Evolutionary conservation across 2,113 vertebrate species (phyloP), one percentile per base, ranked within the genome.

Genomic region (Centropus bengalensis): DNA sequence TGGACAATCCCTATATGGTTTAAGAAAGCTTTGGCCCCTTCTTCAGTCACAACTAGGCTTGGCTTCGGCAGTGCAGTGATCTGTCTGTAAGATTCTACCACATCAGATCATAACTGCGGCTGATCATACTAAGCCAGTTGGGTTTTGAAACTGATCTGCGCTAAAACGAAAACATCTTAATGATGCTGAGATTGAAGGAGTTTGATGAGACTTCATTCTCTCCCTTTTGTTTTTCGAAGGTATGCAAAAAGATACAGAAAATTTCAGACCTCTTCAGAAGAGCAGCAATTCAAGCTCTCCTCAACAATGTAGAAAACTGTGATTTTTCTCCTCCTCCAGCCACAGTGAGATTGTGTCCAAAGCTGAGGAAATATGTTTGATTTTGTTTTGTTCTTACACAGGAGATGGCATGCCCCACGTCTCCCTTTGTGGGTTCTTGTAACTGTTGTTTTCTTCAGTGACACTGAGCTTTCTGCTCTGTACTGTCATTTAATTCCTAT

Each of bases 401-500:
- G 36, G 70, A 96, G 97, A 94, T 83, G 86, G 91, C 82, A 83
- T 96, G 91, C 94, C 94, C 97, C 95, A 54, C 89, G 93, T 96
- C 95, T 92, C 91, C 76, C 85, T 93, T 81, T 90, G 97, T 81
- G 98, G 97, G 89, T 95, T 97, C 94, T 95, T 89, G 66, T 95
- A 97, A 97, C 88, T 91, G 96, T 78, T 97, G 95, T 95, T 97
- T 97, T 96, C 91, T 91, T 76, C 85, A 87, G 92, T 90, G 91
- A 76, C 91, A 52, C 87, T 89, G 93, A 97, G 96, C 93, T 95
- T 87, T 95, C 93, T 94, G 92, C 90, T 94, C 97, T 76, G 96
- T 56, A 94, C 94, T 97, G 95, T 97, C 96, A 97, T 97, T 97
- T 95, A 91, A 96, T 91, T 92, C 96, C 97, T 98, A 97, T 97